A percentile compares a stretch with the other conserved stretches of the same genome.
phyloP scores from a whole-genome alignment of 2,888 invertebrate genomes.

The Didymodactylos carnosus region DNA sequence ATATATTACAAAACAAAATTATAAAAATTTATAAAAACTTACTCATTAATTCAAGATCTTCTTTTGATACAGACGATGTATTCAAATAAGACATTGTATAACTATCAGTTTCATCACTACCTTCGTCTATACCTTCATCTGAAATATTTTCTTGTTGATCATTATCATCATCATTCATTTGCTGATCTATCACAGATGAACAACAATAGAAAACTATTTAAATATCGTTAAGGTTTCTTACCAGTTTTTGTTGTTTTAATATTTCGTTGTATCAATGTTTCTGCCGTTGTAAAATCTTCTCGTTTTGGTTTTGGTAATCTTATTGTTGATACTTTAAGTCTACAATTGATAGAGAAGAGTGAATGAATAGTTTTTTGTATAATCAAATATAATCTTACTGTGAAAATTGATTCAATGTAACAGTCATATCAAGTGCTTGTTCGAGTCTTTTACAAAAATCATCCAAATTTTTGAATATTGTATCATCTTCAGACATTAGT shows the following conservation, averaged over 20 bases:
- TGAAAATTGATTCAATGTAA: conserved; percentile 7
- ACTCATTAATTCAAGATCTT: conserved; percentile 10
- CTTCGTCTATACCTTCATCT: not conserved
- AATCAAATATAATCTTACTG: not conserved
- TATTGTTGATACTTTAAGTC: not conserved
- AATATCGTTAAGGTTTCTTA: too few relatives aligned
- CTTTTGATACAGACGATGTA: conserved; percentile 4
- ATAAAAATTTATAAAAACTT: not conserved
- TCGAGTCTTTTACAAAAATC: conserved; percentile 4
- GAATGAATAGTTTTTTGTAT: not conserved
- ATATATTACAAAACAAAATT: conserved; percentile 12
- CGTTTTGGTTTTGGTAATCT: conserved; percentile 8
- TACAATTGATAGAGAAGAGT: not conserved
- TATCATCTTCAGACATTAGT: conserved; percentile 9
- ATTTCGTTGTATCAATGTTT: too few relatives aligned
- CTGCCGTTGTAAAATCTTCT: not conserved
- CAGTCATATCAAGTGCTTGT: conserved; percentile 3
- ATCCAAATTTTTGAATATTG: conserved; percentile 8
- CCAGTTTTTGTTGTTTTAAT: too few relatives aligned
- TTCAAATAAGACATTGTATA: not conserved
- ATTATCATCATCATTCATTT: not conserved
- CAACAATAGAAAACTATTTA: too few relatives aligned
- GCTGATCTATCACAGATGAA: too few relatives aligned
- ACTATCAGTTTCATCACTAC: not conserved
- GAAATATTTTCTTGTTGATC: not conserved